These are phyloP conservation scores for Pycnonotus jocosus DNA, from an alignment of 2,113 vertebrate genomes.

Conservation along the genomic window DNA sequence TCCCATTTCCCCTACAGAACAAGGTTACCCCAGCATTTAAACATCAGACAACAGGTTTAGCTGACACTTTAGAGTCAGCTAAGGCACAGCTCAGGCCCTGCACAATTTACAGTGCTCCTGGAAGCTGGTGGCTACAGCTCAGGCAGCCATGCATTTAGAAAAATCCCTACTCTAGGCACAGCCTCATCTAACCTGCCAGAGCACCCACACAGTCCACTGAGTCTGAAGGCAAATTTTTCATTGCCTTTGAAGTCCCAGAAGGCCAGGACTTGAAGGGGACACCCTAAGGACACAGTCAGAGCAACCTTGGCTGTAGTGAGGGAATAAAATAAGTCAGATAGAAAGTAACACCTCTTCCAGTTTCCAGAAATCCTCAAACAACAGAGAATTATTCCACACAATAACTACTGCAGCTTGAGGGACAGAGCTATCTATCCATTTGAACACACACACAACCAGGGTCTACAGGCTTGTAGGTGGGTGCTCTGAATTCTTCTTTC, in stretches of 20 bases:
- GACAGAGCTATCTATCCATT: fast-evolving
- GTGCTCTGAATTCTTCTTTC: not conserved
- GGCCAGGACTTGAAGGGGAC: not conserved
- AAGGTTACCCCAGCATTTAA: not conserved
- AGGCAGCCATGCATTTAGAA: not conserved
- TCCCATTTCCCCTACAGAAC: not conserved
- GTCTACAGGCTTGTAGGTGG: not conserved
- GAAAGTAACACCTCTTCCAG: not conserved
- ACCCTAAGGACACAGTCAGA: not conserved
- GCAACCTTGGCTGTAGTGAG: fast-evolving
- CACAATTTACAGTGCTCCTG: not conserved
- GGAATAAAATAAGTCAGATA: not conserved
- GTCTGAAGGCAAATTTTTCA: not conserved
- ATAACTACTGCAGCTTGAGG: not conserved
- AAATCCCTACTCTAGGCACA: not conserved
- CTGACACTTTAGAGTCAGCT: not conserved
- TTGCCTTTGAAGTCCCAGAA: not conserved
- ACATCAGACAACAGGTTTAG: not conserved
- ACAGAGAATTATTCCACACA: not conserved
- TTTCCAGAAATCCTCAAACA: not conserved
- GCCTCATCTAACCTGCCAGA: not conserved
- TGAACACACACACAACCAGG: not conserved
- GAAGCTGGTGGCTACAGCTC: not conserved
- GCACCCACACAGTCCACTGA: not conserved
- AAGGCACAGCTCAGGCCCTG: not conserved